Evolutionary conservation across 2,113 vertebrate species (phyloP).

Genomic region (Naja naja): DNA sequence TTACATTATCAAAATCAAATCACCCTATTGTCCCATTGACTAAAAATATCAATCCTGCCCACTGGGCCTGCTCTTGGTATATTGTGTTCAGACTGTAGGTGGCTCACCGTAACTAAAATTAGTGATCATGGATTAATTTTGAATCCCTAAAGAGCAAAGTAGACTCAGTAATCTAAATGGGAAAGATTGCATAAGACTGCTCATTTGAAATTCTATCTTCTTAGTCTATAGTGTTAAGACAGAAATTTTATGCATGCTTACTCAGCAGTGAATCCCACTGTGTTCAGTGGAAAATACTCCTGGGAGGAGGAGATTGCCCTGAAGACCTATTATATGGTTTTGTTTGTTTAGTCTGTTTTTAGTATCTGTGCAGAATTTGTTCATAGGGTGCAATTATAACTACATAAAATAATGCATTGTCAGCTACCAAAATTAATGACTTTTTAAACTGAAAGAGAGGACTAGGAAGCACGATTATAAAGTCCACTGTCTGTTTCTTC

Average conservation of each 20-base stretch:
- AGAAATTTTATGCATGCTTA: background rate
- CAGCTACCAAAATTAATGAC: background rate
- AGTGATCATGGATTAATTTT: rapidly evolving
- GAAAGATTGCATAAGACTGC: background rate
- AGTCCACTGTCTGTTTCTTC: background rate
- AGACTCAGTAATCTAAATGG: background rate
- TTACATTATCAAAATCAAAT: background rate
- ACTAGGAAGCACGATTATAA: background rate
- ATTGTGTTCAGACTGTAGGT: background rate
- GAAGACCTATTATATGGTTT: background rate
- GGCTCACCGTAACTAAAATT: background rate
- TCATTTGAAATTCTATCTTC: background rate
- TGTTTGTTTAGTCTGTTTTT: background rate
- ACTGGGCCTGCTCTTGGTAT: background rate
- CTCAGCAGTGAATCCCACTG: background rate
- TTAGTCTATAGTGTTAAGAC: background rate
- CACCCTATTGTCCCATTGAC: background rate
- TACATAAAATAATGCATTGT: background rate
- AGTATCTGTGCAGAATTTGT: conserved; percentile 4
- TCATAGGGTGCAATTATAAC: background rate
- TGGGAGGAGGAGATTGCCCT: background rate
- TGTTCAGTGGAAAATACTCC: background rate
- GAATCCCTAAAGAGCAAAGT: rapidly evolving
- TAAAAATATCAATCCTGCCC: background rate
- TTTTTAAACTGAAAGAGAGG: background rate